phyloP scores from a whole-genome alignment of 2,113 vertebrate genomes.

The Bothrops jararaca region DNA sequence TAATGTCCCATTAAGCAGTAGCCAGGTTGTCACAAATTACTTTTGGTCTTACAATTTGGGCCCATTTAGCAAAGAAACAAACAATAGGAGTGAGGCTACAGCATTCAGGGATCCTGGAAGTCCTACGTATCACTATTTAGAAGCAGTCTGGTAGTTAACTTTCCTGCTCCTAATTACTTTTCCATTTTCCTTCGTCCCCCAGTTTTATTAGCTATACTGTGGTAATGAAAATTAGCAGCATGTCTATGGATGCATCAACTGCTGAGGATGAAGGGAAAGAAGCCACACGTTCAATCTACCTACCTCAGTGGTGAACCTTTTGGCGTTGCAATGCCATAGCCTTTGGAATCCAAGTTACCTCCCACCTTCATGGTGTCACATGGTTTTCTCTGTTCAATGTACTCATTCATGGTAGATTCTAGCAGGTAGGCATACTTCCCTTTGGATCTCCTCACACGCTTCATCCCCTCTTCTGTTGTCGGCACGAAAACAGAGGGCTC shows the following conservation, averaged over 20 bases:
- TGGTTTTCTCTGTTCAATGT: slow-evolving; percentile 96
- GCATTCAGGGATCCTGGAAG: slow-evolving; percentile 61
- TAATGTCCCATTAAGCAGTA: slow-evolving; percentile 59
- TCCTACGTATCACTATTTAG: slow-evolving; percentile 35
- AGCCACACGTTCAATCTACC: slow-evolving; percentile 65
- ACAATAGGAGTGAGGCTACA: slow-evolving; percentile 44
- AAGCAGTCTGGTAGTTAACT: slow-evolving; percentile 22
- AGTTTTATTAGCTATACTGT: slow-evolving; percentile 22
- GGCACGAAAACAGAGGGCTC: slow-evolving; percentile 97
- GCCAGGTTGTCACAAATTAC: slow-evolving; percentile 53
- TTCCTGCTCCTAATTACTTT: neutral
- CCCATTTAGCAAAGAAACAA: slow-evolving; percentile 56
- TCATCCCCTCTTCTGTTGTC: slow-evolving; percentile 96
- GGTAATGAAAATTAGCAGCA: slow-evolving; percentile 49
- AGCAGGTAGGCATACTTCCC: slow-evolving; percentile 98
- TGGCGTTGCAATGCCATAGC: slow-evolving; percentile 97
- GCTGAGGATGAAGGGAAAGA: slow-evolving; percentile 31
- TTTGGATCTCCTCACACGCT: slow-evolving; percentile 94
- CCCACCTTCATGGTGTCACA: slow-evolving; percentile 99
- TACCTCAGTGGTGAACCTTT: slow-evolving; percentile 98
- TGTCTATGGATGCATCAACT: slow-evolving; percentile 53
- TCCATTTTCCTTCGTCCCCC: slow-evolving; percentile 17
- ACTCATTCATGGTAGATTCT: slow-evolving; percentile 99
- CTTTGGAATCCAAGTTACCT: slow-evolving; percentile 99
- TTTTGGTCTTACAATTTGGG: slow-evolving; percentile 48